Percentiles rank a stretch among this genome's conserved stretches.
phyloP scores from a whole-genome alignment of 2,797 vertebrate genomes.

The Hirundo rustica region DNA sequence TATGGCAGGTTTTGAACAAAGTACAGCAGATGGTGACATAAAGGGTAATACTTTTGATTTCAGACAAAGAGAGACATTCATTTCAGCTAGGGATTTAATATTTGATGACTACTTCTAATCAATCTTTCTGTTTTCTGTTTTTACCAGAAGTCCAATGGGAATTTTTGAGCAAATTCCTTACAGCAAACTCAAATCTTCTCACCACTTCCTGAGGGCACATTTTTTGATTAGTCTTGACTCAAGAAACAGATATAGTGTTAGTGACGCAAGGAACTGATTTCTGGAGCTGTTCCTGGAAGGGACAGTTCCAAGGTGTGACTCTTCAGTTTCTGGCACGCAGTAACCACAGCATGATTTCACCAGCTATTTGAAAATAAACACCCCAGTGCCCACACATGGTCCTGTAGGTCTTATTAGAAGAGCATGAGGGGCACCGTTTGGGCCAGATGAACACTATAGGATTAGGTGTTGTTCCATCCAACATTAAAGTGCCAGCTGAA shows the following conservation, averaged over 20 bases:
- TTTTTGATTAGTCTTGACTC: background rate
- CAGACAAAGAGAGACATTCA: background rate
- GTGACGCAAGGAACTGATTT: background rate
- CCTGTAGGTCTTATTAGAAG: background rate
- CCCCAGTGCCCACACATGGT: background rate
- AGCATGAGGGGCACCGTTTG: background rate
- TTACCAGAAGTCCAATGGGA: background rate
- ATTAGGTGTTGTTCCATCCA: background rate
- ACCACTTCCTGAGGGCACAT: background rate
- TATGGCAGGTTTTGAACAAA: background rate
- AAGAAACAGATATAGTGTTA: background rate
- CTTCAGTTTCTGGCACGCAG: background rate
- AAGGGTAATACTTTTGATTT: background rate
- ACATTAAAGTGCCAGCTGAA: background rate
- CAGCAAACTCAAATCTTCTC: background rate
- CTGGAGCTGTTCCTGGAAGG: background rate
- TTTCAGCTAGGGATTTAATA: background rate
- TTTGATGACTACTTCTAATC: background rate
- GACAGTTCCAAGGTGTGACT: background rate
- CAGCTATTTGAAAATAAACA: background rate
- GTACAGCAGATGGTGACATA: background rate
- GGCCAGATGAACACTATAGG: background rate
- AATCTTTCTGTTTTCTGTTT: background rate
- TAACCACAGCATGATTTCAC: background rate
- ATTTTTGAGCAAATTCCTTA: background rate